phyloP scores from a whole-genome alignment of 2,888 invertebrate genomes.

The Agonum fuliginosum region DNA sequence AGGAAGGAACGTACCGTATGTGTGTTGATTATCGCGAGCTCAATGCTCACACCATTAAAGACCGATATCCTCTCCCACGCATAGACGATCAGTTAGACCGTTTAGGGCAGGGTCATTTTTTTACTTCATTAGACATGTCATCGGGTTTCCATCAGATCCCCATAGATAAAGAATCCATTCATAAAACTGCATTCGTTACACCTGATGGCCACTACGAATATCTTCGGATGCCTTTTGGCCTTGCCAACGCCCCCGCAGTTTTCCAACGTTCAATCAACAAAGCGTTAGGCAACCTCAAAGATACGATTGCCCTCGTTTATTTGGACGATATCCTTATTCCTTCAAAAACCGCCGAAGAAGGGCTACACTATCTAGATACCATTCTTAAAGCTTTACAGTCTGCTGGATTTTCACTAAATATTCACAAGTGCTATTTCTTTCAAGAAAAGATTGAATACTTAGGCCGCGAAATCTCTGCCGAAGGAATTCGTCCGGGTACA shows the following conservation, averaged over 20 bases:
- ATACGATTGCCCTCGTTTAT: constrained; percentile 60
- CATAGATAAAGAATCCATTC: constrained; percentile 62
- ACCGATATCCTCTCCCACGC: constrained; percentile 65
- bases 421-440: constrained; percentile 61
- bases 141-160: constrained; percentile 66
- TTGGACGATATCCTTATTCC: constrained; percentile 65
- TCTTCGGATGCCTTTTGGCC: constrained; percentile 67
- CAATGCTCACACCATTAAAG: constrained; percentile 65
- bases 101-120: constrained; percentile 63
- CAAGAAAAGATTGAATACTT: constrained; percentile 61
- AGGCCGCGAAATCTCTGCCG: constrained; percentile 61
- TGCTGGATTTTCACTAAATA: constrained; percentile 40
- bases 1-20: constrained; percentile 60
- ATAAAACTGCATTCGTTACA: constrained; percentile 66
- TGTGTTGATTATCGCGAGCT: constrained; percentile 64
- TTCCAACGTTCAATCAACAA: constrained; percentile 66
- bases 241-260: constrained; percentile 67
- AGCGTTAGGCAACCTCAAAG: too few species aligned
- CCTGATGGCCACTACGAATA: constrained; percentile 68
- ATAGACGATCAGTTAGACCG: constrained; percentile 65
- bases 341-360: constrained; percentile 60
- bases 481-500: constrained; percentile 60
- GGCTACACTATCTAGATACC: constrained; percentile 44
- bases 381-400: constrained; percentile 19
- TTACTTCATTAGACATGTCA: constrained; percentile 64